Evolutionary conservation across 2,888 invertebrate species (phyloP), one percentile per base, ranked within the genome.

Genomic region (Entomobrya multifasciata): DNA sequence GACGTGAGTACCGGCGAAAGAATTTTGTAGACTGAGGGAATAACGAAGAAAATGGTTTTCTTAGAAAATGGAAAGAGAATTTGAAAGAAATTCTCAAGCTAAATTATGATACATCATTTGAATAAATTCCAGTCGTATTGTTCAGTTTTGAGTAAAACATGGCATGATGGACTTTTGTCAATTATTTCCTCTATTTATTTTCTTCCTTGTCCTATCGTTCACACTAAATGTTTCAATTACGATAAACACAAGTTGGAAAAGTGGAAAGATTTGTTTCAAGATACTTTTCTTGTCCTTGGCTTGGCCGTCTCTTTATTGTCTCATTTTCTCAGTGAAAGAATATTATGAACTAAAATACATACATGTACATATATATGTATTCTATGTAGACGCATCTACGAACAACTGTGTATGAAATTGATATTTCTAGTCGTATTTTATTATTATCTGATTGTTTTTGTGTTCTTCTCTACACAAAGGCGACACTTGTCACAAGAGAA

Each of bases 401-500:
- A 36, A 36, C 8, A 36, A 36, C 8, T 6, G 36, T 36, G 36
- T 36, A n/a, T n/a, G n/a, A n/a, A 36, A 36, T 36, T 8, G 36
- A 6, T 8, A 8, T n/a, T 36, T 8, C 5, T 36, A 36, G 36
- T 36, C 36, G 36, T 36, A 36, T 27, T 72, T 30, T 72, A n/a
- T n/a, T n/a, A n/a, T n/a, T n/a, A 72, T 72, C 72, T 72, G 72
- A 52, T 72, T 72, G n/a, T n/a, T 49, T 72, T 15, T 25, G 44
- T 27, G 72, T 52, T 15, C n/a, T n/a, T n/a, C n/a, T n/a, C 67
- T 67, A 67, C 67, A 67, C 17, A 17, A 65, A 8, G 15, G 41
- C 72, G 41, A 72, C 72, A 72, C 72, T 72, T 72, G 49, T 72
- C 72, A 72, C 72, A n/a, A 27, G 72, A 72, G 72, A 72, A 72